Percentiles rank a stretch among this genome's conserved stretches.
These are phyloP conservation scores for Zaprionus davidi DNA, from an alignment of 1,140 invertebrate species.

Conservation along the genomic window DNA sequence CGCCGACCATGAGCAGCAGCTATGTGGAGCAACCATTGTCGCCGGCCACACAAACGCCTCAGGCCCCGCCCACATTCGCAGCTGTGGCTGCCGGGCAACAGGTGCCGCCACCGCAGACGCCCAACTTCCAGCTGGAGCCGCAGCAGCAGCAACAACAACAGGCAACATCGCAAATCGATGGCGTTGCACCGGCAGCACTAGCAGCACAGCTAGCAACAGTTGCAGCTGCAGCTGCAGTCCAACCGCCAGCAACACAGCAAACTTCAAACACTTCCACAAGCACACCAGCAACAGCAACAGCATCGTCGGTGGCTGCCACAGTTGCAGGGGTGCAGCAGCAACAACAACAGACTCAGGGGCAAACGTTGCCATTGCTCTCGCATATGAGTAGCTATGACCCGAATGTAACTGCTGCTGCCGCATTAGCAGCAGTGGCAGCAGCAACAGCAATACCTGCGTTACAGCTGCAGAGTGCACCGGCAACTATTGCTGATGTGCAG, in stretches of 20 bases:
- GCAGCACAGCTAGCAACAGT: constrained; percentile 17
- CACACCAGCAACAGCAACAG: constrained; percentile 36
- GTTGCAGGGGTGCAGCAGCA: constrained; percentile 17
- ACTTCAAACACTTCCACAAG: constrained; percentile 57
- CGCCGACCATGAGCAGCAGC: constrained; percentile 47
- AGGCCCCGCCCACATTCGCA: constrained; percentile 58
- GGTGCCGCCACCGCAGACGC: constrained; percentile 12
- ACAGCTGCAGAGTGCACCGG: constrained; percentile 71
- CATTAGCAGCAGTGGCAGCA: constrained; percentile 25
- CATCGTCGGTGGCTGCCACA: constrained; percentile 16
- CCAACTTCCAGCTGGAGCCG: constrained; percentile 55
- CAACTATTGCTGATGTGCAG: constrained; percentile 75
- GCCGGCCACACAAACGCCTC: constrained; percentile 53
- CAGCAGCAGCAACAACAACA: constrained; percentile 64
- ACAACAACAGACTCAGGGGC: constrained; percentile 58
- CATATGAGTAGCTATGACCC: constrained; percentile 73
- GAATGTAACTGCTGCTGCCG: constrained; percentile 29
- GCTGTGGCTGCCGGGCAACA: constrained; percentile 63
- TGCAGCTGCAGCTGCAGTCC: constrained; percentile 30
- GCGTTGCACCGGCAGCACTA: constrained; percentile 50
- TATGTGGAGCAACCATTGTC: constrained; percentile 63
- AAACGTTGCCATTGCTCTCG: constrained; percentile 73
- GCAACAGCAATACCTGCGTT: constrained; percentile 47
- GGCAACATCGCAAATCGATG: constrained; percentile 70
- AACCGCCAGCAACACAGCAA: constrained; percentile 43